Evolutionary conservation across 2,797 vertebrate species (phyloP).

Genomic region (Cossypha heuglini): DNA sequence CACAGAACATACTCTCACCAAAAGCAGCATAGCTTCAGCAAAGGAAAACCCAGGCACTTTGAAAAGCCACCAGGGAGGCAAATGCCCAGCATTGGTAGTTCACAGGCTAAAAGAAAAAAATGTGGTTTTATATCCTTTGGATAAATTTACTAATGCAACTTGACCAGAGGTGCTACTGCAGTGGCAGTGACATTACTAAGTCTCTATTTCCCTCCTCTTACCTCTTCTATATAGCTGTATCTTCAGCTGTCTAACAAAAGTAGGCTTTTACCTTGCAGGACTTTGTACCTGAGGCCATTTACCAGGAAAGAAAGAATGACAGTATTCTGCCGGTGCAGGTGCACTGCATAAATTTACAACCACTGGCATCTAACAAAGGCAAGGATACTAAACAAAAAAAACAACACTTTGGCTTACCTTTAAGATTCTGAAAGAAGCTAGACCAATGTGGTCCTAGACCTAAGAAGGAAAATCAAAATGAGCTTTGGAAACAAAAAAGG

Average conservation of each 20-base stretch:
- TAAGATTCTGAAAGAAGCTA: background rate
- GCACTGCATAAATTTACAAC: constrained; percentile 34
- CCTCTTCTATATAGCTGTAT: background rate
- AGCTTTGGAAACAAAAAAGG: background rate
- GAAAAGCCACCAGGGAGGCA: background rate
- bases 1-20: background rate
- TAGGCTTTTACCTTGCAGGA: constrained; percentile 2
- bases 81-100: background rate
- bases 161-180: background rate
- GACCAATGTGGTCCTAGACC: background rate
- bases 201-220: background rate
- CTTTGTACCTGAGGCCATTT: background rate
- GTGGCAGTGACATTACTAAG: background rate
- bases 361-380: constrained; percentile 23
- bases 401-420: background rate
- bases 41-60: background rate
- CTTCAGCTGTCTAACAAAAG: background rate
- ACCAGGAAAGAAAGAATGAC: constrained; percentile 37
- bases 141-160: background rate
- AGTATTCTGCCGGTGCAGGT: background rate
- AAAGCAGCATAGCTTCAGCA: background rate
- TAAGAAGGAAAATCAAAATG: background rate
- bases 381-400: background rate
- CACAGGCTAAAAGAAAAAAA: background rate
- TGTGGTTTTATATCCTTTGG: background rate